Conservation (phyloP, 2,113 vertebrate species). For the Variabilichromis moorii region DNA sequence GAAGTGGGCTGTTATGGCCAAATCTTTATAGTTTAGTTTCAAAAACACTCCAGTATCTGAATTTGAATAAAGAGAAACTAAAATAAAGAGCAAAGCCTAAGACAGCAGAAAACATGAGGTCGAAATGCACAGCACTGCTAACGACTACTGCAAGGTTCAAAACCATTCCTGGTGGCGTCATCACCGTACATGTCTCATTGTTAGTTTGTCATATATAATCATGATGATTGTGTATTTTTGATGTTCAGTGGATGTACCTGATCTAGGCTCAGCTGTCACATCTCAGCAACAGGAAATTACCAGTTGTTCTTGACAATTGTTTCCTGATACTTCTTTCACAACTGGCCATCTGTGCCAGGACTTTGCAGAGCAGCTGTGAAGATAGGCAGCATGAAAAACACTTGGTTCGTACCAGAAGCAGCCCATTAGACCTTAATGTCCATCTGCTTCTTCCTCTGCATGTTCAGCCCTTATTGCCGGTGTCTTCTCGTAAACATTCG, state of each 20-base stretch:
- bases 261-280: not conserved
- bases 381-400: not conserved
- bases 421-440: slow-evolving; percentile 20
- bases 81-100: not conserved
- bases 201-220: not conserved
- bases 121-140: rapidly evolving
- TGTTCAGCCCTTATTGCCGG: not conserved
- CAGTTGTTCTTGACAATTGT: not conserved
- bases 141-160: not conserved
- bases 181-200: not conserved
- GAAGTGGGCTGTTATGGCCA: not conserved
- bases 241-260: not conserved
- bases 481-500: not conserved
- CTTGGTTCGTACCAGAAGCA: not conserved
- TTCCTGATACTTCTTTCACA: not conserved
- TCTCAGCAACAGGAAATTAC: not conserved
- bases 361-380: not conserved
- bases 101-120: not conserved
- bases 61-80: not conserved
- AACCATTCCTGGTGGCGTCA: rapidly evolving
- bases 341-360: not conserved
- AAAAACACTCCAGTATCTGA: not conserved
- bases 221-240: not conserved
- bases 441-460: slow-evolving; percentile 3
- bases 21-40: not conserved